phyloP scores from a whole-genome alignment of 2,113 vertebrate species.

The Cisticola juncidis region DNA sequence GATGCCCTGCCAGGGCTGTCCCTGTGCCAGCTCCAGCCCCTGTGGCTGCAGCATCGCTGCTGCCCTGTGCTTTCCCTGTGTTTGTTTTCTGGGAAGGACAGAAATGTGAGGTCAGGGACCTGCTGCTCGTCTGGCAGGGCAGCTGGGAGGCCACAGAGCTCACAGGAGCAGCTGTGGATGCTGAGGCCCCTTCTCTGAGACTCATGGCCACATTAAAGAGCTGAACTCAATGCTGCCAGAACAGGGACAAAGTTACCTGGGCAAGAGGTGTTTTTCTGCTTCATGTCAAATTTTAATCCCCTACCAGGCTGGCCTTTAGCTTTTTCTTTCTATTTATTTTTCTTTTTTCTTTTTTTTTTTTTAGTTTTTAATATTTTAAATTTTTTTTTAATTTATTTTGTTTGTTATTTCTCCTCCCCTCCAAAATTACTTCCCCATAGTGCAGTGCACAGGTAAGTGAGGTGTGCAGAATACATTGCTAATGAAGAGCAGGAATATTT shows the following conservation, averaged over 20 bases:
- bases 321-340: not conserved
- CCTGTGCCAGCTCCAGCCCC: not conserved
- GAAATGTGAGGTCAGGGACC: not conserved
- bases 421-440: not conserved
- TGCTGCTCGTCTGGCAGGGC: not conserved
- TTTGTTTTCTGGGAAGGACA: not conserved
- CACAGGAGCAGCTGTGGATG: not conserved
- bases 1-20: not conserved
- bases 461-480: constrained; percentile 4
- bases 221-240: not conserved
- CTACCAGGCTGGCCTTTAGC: not conserved
- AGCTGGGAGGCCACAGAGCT: not conserved
- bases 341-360: too few species aligned
- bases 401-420: not conserved
- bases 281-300: not conserved
- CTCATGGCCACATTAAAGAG: rapidly evolving
- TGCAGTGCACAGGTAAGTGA: constrained; percentile 40
- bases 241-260: not conserved
- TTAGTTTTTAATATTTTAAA: not conserved
- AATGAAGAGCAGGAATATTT: constrained; percentile 47
- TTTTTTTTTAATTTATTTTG: not conserved
- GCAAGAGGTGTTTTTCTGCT: not conserved
- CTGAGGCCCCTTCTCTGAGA: rapidly evolving
- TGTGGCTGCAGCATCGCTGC: not conserved
- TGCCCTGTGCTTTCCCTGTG: rapidly evolving